These are phyloP conservation scores for Drosophila formosana DNA, from an alignment of 2,888 invertebrate genomes.

Conservation along the genomic window DNA sequence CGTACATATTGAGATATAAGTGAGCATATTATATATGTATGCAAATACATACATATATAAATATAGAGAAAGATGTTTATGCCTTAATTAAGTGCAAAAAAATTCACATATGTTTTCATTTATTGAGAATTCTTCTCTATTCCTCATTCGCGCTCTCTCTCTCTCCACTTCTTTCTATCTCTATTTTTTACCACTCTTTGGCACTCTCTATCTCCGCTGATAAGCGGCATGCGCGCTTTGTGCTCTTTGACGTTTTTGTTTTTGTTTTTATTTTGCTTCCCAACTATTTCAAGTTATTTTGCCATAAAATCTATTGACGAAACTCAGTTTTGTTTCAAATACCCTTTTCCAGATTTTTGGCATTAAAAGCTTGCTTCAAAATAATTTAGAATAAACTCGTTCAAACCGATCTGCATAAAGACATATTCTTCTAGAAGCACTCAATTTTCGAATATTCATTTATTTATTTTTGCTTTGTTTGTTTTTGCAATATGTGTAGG, in stretches of 20 bases:
- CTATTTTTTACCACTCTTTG: conserved; percentile 39
- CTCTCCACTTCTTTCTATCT: conserved; percentile 6
- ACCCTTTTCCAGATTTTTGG: background rate
- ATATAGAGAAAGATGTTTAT: conserved; percentile 46
- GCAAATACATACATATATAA: conserved; percentile 7
- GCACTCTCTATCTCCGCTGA: conserved; percentile 36
- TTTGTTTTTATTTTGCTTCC: conserved; percentile 38
- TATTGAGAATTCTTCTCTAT: conserved; percentile 22
- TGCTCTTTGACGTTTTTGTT: conserved; percentile 26
- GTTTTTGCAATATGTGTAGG: background rate
- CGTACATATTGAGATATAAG: conserved; percentile 11
- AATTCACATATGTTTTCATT: conserved; percentile 24
- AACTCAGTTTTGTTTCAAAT: conserved; percentile 15
- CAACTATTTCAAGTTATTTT: conserved; percentile 31
- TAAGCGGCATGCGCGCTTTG: conserved; percentile 52
- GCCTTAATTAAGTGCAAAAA: conserved; percentile 49
- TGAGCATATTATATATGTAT: conserved; percentile 1
- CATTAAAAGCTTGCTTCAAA: background rate
- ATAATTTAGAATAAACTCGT: background rate
- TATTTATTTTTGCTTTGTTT: background rate
- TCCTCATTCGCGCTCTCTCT: background rate
- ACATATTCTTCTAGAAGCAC: background rate
- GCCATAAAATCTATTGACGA: conserved; percentile 1
- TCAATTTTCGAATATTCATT: background rate
- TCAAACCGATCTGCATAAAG: background rate